Evolutionary conservation across 2,113 vertebrate genomes (phyloP), one percentile per base, ranked within the genome.

Genomic region (Sciurus niger): DNA sequence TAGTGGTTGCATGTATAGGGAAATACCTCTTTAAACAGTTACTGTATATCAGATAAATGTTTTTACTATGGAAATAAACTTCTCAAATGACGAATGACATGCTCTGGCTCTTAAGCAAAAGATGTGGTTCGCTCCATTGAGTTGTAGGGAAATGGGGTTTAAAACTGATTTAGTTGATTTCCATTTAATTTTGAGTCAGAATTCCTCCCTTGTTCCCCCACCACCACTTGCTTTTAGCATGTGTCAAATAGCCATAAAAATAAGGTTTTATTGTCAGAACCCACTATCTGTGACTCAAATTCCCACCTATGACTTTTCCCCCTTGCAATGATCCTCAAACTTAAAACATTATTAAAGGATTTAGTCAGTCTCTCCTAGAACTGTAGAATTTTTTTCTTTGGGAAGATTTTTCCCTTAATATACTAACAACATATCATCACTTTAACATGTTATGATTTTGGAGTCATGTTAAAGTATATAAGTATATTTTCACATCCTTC

Each of bases 101-200:
- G 11, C 30, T n/a, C 22, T 67, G 60, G n/a, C 68, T 92, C 82
- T 95, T 84, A 30, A 53, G 84, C 67, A 83, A 78, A 94, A 53
- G n/a, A 30, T n/a, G 2, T 5, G 60, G 63, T 79, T 97, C 77
- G n/a, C 48, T 43, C 16, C 14, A 43, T 78, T 86, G 28, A 68
- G 70, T 55, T 73, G 28, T 79, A 86, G 20, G 37, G 25, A 95
- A 96, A n/a, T 89, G 70, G 46, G 37, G 48, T 86, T 96, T 73
- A 65, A 92, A 78, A 77, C 43, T 85, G 79, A 94, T 79, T 68
- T 83, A 76, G 74, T 76, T 51, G 43, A 84, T 84, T 78, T 89
- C 86, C 76, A 63, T 93, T 90, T 85, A 86, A 89, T 72, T 93
- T 82, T 93, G 80, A 96, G 79, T 89, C 58, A 72, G 8, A 89